Conservation (phyloP, 2,888 invertebrate species). For the Bombylius discolor region DNA sequence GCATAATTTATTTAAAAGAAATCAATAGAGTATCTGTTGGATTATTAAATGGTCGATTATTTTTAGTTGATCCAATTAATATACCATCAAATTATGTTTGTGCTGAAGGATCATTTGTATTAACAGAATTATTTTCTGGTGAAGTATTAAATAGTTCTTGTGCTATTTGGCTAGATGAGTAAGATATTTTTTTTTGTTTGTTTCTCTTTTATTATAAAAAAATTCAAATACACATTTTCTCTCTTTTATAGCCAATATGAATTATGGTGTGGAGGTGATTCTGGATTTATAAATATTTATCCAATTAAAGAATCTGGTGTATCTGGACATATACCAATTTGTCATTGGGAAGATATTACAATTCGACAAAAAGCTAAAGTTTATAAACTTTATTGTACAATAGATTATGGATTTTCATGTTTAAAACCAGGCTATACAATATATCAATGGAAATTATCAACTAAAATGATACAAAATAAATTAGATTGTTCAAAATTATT, state of each 20-base stretch:
- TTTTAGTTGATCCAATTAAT: constrained; percentile 53
- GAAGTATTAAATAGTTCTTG: constrained; percentile 55
- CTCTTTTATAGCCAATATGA: constrained; percentile 43
- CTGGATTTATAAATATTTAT: constrained; percentile 68
- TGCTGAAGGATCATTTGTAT: constrained; percentile 62
- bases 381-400: constrained; percentile 52
- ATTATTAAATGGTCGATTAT: constrained; percentile 62
- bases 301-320: constrained; percentile 57
- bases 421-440: constrained; percentile 78
- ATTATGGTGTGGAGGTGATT: constrained; percentile 80
- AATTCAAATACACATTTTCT: not conserved
- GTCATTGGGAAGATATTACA: constrained; percentile 41
- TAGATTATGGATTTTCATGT: constrained; percentile 60
- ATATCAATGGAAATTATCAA: constrained; percentile 69
- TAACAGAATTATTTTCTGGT: constrained; percentile 62
- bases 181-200: not conserved
- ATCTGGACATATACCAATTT: constrained; percentile 55
- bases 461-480: constrained; percentile 55
- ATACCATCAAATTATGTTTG: constrained; percentile 46
- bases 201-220: not conserved
- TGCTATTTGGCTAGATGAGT: constrained; percentile 38
- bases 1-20: constrained; percentile 50
- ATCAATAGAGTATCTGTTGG: constrained; percentile 70
- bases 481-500: constrained; percentile 85
- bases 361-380: constrained; percentile 44